Base-by-base conservation (phyloP, 2,113 vertebrate genomes). In the Channa maculata region DNA sequence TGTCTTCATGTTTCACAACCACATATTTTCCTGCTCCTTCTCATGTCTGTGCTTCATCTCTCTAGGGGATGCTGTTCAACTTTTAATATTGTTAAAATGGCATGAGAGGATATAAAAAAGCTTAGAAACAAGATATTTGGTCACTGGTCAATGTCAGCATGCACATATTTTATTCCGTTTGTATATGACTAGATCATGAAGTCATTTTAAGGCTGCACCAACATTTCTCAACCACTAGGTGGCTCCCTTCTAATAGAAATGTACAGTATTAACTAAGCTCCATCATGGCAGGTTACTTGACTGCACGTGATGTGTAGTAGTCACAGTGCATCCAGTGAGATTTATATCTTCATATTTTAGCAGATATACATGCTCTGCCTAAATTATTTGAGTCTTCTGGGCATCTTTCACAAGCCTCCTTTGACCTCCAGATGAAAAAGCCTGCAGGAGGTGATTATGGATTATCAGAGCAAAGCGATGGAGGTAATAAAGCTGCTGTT, bases 401-500 rank as follows among this genome's bases (percentile, higher is more conserved):
- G 8, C 11, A 61, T 73, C 43, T 15, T 65, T 73, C 38, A 71
- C 51, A 33, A 24, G 7, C 6, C 10, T 52, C 38, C 3, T 11
- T 43, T 33, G 5, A 9, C 13, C n/a, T 79, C 64, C 37, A 46
- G 34, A 74, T 68, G 41, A 75, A 75, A 71, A 39, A 66, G 12
- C 15, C 38, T 13, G n/a, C 48, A 50, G 33, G 8, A 65, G 41
- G 72, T 80, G 67, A 79, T 85, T 76, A 68, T 71, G 39, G 34
- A 76, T 57, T 70, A 45, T 55, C 37, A 64, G 41, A 65, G 36
- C 36, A 80, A 72, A 80, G 54, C 59, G 67, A n/a, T 13, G 11
- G 43, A 33, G 55, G 37, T 70, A 79, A 74, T 83, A 86, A 85
- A 84, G 65, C 79, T 70, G 39, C 43, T 67, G 53, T 11, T 74